Evolutionary conservation across 1,140 invertebrate species (phyloP), one percentile per base, ranked within the genome.

Genomic region (Leptestheria dahalacensis): DNA sequence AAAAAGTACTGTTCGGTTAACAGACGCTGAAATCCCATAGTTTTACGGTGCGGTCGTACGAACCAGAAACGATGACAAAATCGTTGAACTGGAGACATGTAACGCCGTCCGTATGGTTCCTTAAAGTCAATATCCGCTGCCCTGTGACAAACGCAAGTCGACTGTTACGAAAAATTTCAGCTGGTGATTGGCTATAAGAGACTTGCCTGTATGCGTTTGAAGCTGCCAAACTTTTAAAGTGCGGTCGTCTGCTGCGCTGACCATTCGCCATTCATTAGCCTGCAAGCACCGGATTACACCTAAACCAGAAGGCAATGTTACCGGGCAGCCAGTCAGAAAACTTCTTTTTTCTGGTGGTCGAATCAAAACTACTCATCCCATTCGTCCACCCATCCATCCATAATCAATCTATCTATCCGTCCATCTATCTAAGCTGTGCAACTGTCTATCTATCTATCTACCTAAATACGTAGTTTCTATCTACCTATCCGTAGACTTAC

Each of bases 81-180:
- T 78, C 76, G 64, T 76, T 77, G 65, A 78, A 78, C 66, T 76
- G 74, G 12, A 78, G 67, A 65, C 76, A 77, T 1, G 76, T 78
- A 6, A 78, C 75, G 9, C 77, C 77, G 62, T 78, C 76, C 33
- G 73, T 75, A 64, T 78, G 76, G 63, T 76, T 74, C n/a, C 73
- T 65, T 51, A 78, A 66, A 3, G 77, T 78, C 28, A 76, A 72
- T 20, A 78, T 64, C 26, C 77, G 54, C 60, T 75, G 68, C 2
- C 75, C 73, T n/a, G 33, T 6, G 15, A 41, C n/a, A n/a, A n/a
- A n/a, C n/a, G n/a, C n/a, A 41, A 41, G 15, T 41, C 6, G 33
- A 41, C 6, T 9, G 15, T 41, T 41, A 41, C 15, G 15, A 41
- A 9, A 41, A 41, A 9, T 41, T 9, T 41, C 15, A 41, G 15